Percentiles rank a stretch among this genome's conserved stretches.
Conservation (phyloP, 2,797 vertebrate genomes). For the Acrossocheilus fasciatus region DNA sequence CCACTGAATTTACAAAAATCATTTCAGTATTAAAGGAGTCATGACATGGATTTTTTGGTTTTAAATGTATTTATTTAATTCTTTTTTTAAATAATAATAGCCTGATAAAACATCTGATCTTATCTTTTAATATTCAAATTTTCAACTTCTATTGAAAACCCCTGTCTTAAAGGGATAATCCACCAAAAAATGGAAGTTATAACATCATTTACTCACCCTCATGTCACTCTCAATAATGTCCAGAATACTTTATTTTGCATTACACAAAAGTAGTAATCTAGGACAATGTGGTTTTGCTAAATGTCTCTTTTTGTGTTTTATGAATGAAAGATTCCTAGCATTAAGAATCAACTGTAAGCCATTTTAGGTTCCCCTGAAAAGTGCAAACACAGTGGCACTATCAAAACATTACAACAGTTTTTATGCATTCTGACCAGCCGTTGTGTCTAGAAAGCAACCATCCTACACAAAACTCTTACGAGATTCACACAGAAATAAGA, state of each 20-base stretch:
- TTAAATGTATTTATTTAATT: too few relatives aligned
- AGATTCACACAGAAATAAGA: neutral
- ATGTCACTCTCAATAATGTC: neutral
- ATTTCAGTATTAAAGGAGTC: neutral
- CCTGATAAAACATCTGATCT: neutral
- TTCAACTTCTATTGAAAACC: too few relatives aligned
- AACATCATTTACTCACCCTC: neutral
- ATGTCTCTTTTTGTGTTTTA: neutral
- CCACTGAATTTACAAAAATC: neutral
- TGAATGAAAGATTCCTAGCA: neutral
- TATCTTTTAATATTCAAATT: neutral
- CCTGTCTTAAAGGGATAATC: neutral
- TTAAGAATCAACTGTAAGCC: neutral
- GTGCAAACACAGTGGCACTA: neutral
- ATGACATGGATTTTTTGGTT: too few relatives aligned
- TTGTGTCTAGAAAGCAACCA: neutral
- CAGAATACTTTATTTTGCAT: neutral
- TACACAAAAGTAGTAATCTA: neutral
- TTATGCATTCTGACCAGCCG: neutral
- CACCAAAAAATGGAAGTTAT: neutral
- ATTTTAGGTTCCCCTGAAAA: neutral
- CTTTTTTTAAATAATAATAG: too few relatives aligned
- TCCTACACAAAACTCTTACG: neutral
- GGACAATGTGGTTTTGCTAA: neutral
- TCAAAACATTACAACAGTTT: neutral